These are phyloP conservation scores for Ctenicera cuprea DNA, from an alignment of 2,888 invertebrate genomes.

Conservation along the genomic window DNA sequence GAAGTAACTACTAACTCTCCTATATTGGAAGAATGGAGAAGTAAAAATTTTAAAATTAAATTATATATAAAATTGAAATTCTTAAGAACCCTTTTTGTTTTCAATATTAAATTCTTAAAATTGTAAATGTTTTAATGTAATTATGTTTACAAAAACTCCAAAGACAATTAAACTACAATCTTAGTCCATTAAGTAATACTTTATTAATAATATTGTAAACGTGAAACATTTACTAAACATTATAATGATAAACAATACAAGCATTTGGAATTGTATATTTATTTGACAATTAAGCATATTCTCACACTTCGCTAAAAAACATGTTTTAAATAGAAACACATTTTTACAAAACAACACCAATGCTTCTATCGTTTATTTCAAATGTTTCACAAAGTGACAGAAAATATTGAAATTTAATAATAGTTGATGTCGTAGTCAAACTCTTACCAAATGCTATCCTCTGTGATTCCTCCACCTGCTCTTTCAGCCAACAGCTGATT, in stretches of 20 bases:
- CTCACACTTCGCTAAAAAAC: neutral
- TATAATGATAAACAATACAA: slow-evolving; percentile 8
- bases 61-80: no score
- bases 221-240: slow-evolving; percentile 24
- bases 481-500: slow-evolving; percentile 45
- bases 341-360: slow-evolving; percentile 4
- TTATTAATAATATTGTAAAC: slow-evolving; percentile 28
- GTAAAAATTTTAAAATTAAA: no score
- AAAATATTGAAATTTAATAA: slow-evolving; percentile 29
- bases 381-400: slow-evolving; percentile 28
- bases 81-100: no score
- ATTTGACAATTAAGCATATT: neutral
- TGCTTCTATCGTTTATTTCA: neutral
- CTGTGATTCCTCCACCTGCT: slow-evolving; percentile 40
- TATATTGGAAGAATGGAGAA: no score
- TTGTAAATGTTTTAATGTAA: no score
- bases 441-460: slow-evolving; percentile 48
- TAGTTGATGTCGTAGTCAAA: slow-evolving; percentile 40
- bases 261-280: neutral
- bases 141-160: no score
- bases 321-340: neutral
- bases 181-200: slow-evolving; percentile 27
- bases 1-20: no score
- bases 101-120: no score
- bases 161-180: slow-evolving; percentile 5